These are phyloP conservation scores for Icerya purchasi DNA, from an alignment of 2,888 invertebrate genomes.

Conservation along the genomic window DNA sequence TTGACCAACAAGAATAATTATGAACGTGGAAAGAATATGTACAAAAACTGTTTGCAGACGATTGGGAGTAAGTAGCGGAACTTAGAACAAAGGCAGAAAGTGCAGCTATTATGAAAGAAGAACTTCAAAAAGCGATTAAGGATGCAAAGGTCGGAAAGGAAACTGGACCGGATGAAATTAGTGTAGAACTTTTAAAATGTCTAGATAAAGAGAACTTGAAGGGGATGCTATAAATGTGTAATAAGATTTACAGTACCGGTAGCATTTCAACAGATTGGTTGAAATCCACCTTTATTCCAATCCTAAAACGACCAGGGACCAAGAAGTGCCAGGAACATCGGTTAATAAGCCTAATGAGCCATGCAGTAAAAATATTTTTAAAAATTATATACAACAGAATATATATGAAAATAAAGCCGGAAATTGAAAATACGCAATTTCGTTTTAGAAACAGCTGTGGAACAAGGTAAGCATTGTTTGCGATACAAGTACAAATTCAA, in stretches of 20 bases:
- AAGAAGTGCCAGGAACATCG: too few species aligned
- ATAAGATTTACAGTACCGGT: not conserved
- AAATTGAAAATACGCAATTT: not conserved
- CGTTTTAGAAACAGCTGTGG: not conserved
- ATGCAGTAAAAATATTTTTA: not conserved
- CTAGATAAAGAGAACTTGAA: not conserved
- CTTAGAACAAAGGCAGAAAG: not conserved
- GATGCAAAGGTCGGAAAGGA: not conserved
- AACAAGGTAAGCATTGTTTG: not conserved
- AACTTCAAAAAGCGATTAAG: not conserved
- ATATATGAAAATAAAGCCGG: not conserved
- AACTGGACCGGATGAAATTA: not conserved
- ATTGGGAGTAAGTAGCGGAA: not conserved
- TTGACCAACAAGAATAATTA: not conserved
- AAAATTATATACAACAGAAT: not conserved
- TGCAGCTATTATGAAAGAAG: not conserved
- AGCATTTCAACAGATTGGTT: not conserved
- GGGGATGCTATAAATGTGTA: too few species aligned
- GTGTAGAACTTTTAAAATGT: not conserved
- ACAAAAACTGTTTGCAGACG: not conserved
- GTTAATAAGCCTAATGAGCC: not conserved
- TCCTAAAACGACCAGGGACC: not conserved
- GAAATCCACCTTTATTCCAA: not conserved
- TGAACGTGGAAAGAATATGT: not conserved
- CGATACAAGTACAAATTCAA: not conserved